These are phyloP conservation scores for Xestoiulus laeticollis DNA, from an alignment of 2,888 invertebrate species.

Conservation along the genomic window DNA sequence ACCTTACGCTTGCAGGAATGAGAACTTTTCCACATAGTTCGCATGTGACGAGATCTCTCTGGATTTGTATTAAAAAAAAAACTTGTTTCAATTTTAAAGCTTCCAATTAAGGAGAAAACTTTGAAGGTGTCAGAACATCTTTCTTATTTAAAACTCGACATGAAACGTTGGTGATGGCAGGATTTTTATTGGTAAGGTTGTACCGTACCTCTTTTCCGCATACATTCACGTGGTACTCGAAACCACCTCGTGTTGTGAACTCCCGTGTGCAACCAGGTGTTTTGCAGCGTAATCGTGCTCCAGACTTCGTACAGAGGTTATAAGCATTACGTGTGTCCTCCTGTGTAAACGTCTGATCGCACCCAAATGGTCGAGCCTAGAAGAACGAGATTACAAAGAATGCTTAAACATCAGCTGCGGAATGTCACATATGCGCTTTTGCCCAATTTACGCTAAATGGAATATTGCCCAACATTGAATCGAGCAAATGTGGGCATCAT, in stretches of 20 bases:
- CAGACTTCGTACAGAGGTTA: neutral
- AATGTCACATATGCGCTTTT: neutral
- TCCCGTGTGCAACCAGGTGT: neutral
- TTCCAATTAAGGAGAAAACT: neutral
- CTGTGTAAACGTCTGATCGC: neutral
- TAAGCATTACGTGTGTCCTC: neutral
- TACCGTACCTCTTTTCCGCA: slow-evolving; percentile 40
- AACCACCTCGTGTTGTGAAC: neutral
- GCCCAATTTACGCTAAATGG: neutral
- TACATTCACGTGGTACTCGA: neutral
- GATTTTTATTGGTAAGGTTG: neutral
- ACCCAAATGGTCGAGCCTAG: slow-evolving; percentile 43
- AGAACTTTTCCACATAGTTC: slow-evolving; percentile 53
- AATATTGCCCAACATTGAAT: neutral
- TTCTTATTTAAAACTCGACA: neutral
- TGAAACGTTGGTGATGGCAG: neutral
- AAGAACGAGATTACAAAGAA: neutral
- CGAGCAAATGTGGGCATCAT: neutral
- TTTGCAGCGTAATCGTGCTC: neutral
- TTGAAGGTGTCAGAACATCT: too few species aligned
- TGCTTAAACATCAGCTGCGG: neutral
- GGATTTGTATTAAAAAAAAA: neutral
- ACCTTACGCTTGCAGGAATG: slow-evolving; percentile 49
- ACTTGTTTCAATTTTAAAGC: neutral
- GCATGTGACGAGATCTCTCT: slow-evolving; percentile 36